Base-by-base conservation (phyloP, 2,888 invertebrate genomes). In the Morinoia aosen region DNA sequence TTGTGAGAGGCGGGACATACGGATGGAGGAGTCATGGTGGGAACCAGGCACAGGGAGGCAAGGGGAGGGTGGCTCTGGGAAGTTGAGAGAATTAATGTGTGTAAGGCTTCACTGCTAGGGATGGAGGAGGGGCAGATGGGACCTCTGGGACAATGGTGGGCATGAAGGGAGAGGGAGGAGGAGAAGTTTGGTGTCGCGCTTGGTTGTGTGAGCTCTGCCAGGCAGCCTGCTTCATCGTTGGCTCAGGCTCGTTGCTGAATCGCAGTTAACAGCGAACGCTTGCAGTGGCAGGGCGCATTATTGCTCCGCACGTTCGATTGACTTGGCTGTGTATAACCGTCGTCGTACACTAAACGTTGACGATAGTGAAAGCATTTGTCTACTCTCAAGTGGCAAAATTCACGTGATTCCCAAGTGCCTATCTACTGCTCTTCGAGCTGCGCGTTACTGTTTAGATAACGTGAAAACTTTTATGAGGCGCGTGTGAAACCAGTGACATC, bases 21-120 rank as follows among this genome's bases (percentile, higher is more conserved):
- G 93, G 93, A 93, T 93, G 93, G 93, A 57, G 93, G 93, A 93
- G 93, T 93, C 57, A 93, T 93, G 93, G 93, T 93, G 93, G 93
- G 93, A 93, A 93, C 57, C 93, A 93, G 93, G 93, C 93, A 93
- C 57, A 90, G 48, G 90, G 93, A 93, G 93, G 93, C 56, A 93
- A 57, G 93, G 93, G 93, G 93, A 57, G 93, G 93, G 93, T 48
- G 48, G n/a, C 93, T 93, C 93, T 93, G 93, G 93, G 93, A 93
- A 93, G 93, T 93, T 93, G 57, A 93, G 93, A 93, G 93, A 93
- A 93, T 93, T 93, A 93, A 93, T 93, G 93, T 57, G 93, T 93
- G 93, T 56, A 93, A 93, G 57, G 93, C 93, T 93, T 93, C 58
- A 93, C 25, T 57, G 93, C 93, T 93, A 57, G 93, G 93, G 93